A percentile compares a stretch with the other conserved stretches of the same genome.
Conservation (phyloP, 2,888 invertebrate species). For the Hemaris fuciformis region DNA sequence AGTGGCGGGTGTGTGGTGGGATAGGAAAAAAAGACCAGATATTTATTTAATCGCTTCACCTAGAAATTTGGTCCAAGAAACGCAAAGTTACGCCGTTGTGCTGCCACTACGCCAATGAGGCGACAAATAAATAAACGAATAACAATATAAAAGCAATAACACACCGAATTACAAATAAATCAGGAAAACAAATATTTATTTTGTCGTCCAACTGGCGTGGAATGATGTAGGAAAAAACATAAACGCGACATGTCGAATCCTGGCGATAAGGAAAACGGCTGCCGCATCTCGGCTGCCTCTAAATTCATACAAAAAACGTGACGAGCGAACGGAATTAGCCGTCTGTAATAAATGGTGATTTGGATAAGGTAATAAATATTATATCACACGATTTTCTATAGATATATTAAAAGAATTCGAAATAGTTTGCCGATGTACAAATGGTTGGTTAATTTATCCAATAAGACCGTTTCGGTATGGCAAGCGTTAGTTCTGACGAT, state of each 20-base stretch:
- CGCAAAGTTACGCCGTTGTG: too few species aligned
- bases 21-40: too few species aligned
- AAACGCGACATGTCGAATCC: conserved; percentile 50
- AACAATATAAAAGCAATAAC: neutral
- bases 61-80: too few species aligned
- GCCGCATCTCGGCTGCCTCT: conserved; percentile 43
- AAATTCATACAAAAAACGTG: conserved; percentile 67
- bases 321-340: conserved; percentile 40
- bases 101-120: neutral
- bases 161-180: neutral
- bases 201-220: conserved; percentile 6
- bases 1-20: too few species aligned
- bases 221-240: conserved; percentile 45
- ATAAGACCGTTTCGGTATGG: too few species aligned
- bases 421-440: too few species aligned
- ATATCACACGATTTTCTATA: too few species aligned
- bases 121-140: neutral
- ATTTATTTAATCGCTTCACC: too few species aligned
- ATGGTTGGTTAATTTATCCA: too few species aligned
- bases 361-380: conserved; percentile 14
- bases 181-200: conserved; percentile 8
- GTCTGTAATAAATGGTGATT: conserved; percentile 20
- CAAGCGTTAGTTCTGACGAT: too few species aligned
- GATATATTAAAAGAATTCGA: too few species aligned
- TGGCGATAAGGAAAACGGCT: conserved; percentile 48